These are phyloP conservation scores for Plumapathes pennacea DNA, from an alignment of 92 coral and sea anemone genomes.

Conservation along the genomic window DNA sequence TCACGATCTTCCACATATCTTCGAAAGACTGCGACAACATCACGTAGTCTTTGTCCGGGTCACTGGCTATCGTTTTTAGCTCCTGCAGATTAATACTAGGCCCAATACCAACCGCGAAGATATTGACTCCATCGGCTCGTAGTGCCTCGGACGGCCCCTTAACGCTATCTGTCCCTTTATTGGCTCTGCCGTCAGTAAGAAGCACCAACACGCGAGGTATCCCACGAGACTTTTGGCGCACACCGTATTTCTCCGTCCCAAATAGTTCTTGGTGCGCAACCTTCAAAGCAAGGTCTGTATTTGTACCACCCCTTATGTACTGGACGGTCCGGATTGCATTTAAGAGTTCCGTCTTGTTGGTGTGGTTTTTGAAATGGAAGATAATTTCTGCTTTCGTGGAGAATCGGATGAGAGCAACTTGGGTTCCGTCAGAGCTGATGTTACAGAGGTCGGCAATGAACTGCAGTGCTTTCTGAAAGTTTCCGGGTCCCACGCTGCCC, in stretches of 20 bases:
- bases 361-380: slow-evolving; percentile 37
- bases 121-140: slow-evolving; percentile 45
- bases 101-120: slow-evolving; percentile 66
- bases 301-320: slow-evolving; percentile 38
- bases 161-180: slow-evolving; percentile 24
- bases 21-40: slow-evolving; percentile 6
- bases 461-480: slow-evolving; percentile 32
- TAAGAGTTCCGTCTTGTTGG: slow-evolving; percentile 11
- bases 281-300: slow-evolving; percentile 51
- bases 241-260: slow-evolving; percentile 38
- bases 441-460: slow-evolving; percentile 41
- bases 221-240: slow-evolving; percentile 38
- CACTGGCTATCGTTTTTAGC: slow-evolving; percentile 57
- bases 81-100: slow-evolving; percentile 2
- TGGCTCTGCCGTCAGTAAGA: slow-evolving; percentile 59
- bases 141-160: slow-evolving; percentile 36
- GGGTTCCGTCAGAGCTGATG: slow-evolving; percentile 30
- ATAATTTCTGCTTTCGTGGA: slow-evolving; percentile 24
- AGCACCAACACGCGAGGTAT: slow-evolving; percentile 58
- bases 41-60: slow-evolving; percentile 52
- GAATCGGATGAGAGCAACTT: slow-evolving; percentile 61
- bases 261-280: slow-evolving; percentile 39
- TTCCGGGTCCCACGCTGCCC: slow-evolving; percentile 28
- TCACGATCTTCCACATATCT: slow-evolving; percentile 8
- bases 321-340: slow-evolving; percentile 10